phyloP scores from a whole-genome alignment of 2,888 invertebrate genomes.

The Apoderus coryli region DNA sequence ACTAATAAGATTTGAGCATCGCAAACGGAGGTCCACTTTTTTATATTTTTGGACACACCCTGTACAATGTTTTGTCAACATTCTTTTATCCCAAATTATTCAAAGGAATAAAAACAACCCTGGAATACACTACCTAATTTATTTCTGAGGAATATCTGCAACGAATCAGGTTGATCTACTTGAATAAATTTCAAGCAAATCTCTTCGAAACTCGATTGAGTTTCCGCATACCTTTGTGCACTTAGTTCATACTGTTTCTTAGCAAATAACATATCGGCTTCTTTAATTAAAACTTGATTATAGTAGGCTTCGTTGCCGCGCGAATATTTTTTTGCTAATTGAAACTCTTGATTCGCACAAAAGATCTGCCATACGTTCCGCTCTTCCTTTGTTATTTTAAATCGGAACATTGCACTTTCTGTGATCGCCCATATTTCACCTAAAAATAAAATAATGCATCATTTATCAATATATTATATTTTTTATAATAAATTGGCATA shows the following conservation, averaged over 20 bases:
- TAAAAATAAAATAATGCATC: too few species aligned
- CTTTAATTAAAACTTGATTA: conserved; percentile 72
- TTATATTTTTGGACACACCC: too few species aligned
- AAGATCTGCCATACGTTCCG: conserved; percentile 82
- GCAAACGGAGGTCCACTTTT: too few species aligned
- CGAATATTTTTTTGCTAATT: conserved; percentile 73
- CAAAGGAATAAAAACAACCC: background rate
- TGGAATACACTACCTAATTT: conserved; percentile 39
- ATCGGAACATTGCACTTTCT: conserved; percentile 70
- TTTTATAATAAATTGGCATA: too few species aligned
- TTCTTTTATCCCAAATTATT: too few species aligned
- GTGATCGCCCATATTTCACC: conserved; percentile 76
- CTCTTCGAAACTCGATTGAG: conserved; percentile 86
- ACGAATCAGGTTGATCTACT: conserved; percentile 59
- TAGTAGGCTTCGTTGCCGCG: conserved; percentile 65
- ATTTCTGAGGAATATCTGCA: conserved; percentile 75
- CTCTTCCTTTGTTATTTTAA: conserved; percentile 72
- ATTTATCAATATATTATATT: too few species aligned
- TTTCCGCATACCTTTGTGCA: conserved; percentile 79
- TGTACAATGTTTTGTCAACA: too few species aligned
- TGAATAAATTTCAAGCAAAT: conserved; percentile 84
- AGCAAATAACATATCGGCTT: conserved; percentile 74
- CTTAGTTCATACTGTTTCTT: conserved; percentile 66
- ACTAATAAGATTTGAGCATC: too few species aligned
- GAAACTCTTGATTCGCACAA: conserved; percentile 71